Evolutionary conservation across 2,888 invertebrate genomes (phyloP).

Genomic region (Caenorhabditis sp.): DNA sequence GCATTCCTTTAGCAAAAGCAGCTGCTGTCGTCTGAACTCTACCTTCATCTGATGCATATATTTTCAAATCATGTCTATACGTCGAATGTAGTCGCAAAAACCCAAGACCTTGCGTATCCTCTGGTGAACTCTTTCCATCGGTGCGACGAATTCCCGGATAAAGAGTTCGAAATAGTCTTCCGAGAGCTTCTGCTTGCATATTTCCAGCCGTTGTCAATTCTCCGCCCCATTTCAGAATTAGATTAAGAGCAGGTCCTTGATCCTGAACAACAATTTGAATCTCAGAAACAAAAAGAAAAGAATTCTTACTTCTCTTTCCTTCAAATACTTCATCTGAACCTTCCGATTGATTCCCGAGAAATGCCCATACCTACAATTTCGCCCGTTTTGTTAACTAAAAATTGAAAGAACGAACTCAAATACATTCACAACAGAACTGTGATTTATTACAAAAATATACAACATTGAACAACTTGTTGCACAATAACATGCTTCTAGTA

Average conservation of each 20-base stretch:
- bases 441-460: background rate
- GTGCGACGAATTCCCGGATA: slow-evolving; percentile 79
- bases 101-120: slow-evolving; percentile 80
- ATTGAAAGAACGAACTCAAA: slow-evolving; percentile 2
- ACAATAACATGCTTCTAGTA: background rate
- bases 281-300: no score
- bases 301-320: slow-evolving; percentile 61
- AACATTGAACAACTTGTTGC: background rate
- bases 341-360: slow-evolving; percentile 99
- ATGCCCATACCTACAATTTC: slow-evolving; percentile 86
- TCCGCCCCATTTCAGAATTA: slow-evolving; percentile 99
- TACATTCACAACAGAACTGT: slow-evolving; percentile 7
- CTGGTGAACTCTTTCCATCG: slow-evolving; percentile 65
- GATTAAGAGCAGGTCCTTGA: slow-evolving; percentile 90
- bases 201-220: slow-evolving; percentile 91
- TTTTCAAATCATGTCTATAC: slow-evolving; percentile 79
- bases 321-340: slow-evolving; percentile 99
- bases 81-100: slow-evolving; percentile 94
- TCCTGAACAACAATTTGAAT: no score
- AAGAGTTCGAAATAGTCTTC: slow-evolving; percentile 97
- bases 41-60: slow-evolving; percentile 99
- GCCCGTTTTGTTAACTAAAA: background rate
- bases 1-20: slow-evolving; percentile 95
- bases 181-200: slow-evolving; percentile 73
- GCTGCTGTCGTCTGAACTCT: slow-evolving; percentile 99